Conservation (phyloP, 1,140 invertebrate species). For the Sarcophaga bullata region DNA sequence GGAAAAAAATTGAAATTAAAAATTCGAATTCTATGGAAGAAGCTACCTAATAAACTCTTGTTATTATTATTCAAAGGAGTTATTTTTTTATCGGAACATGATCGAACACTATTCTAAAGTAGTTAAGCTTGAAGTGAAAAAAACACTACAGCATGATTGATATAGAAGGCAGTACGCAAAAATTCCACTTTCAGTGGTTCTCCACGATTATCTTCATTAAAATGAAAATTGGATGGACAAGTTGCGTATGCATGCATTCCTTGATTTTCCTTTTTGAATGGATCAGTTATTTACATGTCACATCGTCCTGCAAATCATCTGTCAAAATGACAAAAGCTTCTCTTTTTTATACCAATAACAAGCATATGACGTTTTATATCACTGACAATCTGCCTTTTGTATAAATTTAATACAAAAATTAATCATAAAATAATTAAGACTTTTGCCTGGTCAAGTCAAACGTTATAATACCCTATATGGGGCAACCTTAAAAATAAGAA, state of each 20-base stretch:
- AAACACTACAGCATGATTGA: conserved; percentile 15
- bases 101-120: conserved; percentile 21
- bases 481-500: no score
- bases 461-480: no score
- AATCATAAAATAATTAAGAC: no score
- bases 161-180: background rate
- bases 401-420: no score
- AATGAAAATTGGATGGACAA: conserved; percentile 26
- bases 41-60: background rate
- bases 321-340: conserved; percentile 29
- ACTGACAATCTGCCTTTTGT: no score
- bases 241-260: background rate
- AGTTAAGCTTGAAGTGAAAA: conserved; percentile 3
- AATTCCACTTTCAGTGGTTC: conserved; percentile 14
- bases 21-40: background rate
- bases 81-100: conserved; percentile 3
- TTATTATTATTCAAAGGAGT: background rate
- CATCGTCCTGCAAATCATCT: background rate
- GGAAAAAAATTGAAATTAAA: no score
- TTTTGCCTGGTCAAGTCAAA: no score
- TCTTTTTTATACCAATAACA: background rate
- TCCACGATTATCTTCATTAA: conserved; percentile 35
- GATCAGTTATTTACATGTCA: conserved; percentile 16
- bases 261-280: background rate
- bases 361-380: no score